Percentiles rank a stretch among this genome's conserved stretches.
Evolutionary conservation across 2,113 vertebrate species (phyloP).

Genomic region (Gobius niger): DNA sequence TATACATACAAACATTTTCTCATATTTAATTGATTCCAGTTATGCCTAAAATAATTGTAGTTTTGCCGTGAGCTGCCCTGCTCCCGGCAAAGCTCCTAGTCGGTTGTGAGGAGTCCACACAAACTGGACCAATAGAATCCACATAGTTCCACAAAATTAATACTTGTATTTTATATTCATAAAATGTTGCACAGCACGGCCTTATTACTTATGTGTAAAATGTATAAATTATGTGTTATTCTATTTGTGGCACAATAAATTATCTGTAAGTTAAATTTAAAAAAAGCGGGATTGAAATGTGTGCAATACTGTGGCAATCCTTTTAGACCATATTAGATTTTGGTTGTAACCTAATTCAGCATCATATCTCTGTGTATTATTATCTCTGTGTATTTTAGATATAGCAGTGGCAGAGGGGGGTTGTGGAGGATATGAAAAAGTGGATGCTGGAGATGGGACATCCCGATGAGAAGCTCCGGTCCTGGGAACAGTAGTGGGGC

Average conservation of each 20-base stretch:
- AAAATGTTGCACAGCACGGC: background rate
- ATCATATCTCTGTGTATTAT: background rate
- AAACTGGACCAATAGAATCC: too few species aligned
- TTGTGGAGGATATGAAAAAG: slow-evolving; percentile 28
- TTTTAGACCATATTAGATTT: background rate
- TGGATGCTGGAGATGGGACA: slow-evolving; percentile 44
- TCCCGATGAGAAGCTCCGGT: slow-evolving; percentile 54
- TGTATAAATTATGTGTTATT: background rate
- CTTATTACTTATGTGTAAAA: background rate
- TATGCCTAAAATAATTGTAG: too few species aligned
- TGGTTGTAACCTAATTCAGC: background rate
- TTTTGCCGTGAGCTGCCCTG: too few species aligned
- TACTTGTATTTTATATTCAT: too few species aligned
- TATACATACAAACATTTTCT: too few species aligned
- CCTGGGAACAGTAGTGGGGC: slow-evolving; percentile 56
- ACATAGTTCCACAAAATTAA: too few species aligned
- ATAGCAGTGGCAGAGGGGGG: slow-evolving; percentile 1
- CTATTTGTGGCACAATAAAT: background rate
- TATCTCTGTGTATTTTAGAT: background rate
- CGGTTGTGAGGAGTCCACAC: too few species aligned
- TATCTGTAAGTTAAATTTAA: background rate
- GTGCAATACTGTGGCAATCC: too few species aligned
- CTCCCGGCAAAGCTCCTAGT: too few species aligned
- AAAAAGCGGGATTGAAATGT: too few species aligned
- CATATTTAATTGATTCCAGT: too few species aligned